Percentiles rank a stretch among this genome's conserved stretches.
Conservation (phyloP, 2,113 vertebrate genomes). For the Isichthys henryi region DNA sequence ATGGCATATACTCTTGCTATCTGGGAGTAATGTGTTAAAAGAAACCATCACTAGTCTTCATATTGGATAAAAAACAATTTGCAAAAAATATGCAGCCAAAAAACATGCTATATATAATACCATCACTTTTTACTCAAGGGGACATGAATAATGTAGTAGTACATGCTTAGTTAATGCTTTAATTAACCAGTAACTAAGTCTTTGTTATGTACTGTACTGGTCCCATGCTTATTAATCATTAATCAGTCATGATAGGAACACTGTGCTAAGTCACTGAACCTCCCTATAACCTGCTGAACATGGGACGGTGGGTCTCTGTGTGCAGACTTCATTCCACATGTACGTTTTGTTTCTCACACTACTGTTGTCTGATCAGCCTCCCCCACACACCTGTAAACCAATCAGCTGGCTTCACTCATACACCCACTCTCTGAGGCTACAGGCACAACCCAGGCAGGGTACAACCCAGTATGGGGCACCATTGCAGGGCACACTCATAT, state of each 20-base stretch:
- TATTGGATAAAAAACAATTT: not conserved
- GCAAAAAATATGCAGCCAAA: not conserved
- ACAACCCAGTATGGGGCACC: too few relatives aligned
- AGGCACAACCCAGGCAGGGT: too few relatives aligned
- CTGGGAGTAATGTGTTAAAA: not conserved
- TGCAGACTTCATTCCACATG: not conserved
- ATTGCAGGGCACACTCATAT: not conserved
- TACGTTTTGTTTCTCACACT: not conserved
- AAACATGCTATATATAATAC: not conserved
- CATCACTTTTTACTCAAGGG: too few relatives aligned
- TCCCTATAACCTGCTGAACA: not conserved
- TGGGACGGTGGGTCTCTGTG: not conserved
- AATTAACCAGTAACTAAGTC: too few relatives aligned
- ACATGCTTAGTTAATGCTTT: too few relatives aligned
- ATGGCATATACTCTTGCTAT: not conserved
- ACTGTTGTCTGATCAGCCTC: not conserved
- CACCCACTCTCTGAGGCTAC: too few relatives aligned
- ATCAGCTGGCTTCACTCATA: too few relatives aligned
- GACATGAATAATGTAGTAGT: too few relatives aligned
- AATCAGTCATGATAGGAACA: not conserved
- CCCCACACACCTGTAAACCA: not conserved
- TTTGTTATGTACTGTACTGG: too few relatives aligned
- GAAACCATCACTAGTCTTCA: not conserved
- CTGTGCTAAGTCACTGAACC: not conserved
- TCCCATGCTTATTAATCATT: too few relatives aligned